Base-by-base conservation (phyloP, 2,113 vertebrate species). In the Tachysurus vachellii region DNA sequence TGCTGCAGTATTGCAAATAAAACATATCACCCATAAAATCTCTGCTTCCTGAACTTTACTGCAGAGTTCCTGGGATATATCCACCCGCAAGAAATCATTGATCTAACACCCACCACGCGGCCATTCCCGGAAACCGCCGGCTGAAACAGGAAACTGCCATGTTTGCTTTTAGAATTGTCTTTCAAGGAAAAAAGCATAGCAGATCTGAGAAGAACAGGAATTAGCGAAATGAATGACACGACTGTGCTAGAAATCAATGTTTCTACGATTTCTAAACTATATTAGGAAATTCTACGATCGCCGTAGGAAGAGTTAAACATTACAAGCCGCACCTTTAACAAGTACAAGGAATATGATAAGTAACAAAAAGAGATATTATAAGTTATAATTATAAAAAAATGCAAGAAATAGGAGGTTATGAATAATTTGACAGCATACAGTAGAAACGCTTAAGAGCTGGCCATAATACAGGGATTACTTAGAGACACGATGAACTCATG, bases 381-480 rank as follows among this genome's bases (percentile, higher is more conserved):
- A 68, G 31, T 4, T 42, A 42, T 77, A n/a, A n/a, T 42, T 2
- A 5, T 1, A 68, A 17, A 17, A 59, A 50, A 56, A n/a, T 14
- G 28, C 19, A 80, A 80, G n/a, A 19, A 42, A 21, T 44, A 76
- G 26, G 42, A 26, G 13, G 77, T 61, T 56, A 44, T 66, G 61
- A 68, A 59, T 57, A 42, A 81, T 84, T 80, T 31, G 31, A 56
- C 21, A 47, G 47, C 47, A 31, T 82, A n/a, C n/a, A n/a, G n/a
- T n/a, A 56, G 11, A 82, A 77, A 14, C 47, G 28, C 21, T 64
- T 66, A 83, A 75, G 57, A 47, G 23, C 61, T 54, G 19, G 64
- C 42, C 28, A 31, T 73, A 17, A 83, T 54, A 21, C 62, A 83
- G 44, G 26, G 31, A 56, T 73, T 82, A 82, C n/a, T 64, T 36